Conservation (phyloP, 1,140 invertebrate species). For the Scaptomyza graminum region DNA sequence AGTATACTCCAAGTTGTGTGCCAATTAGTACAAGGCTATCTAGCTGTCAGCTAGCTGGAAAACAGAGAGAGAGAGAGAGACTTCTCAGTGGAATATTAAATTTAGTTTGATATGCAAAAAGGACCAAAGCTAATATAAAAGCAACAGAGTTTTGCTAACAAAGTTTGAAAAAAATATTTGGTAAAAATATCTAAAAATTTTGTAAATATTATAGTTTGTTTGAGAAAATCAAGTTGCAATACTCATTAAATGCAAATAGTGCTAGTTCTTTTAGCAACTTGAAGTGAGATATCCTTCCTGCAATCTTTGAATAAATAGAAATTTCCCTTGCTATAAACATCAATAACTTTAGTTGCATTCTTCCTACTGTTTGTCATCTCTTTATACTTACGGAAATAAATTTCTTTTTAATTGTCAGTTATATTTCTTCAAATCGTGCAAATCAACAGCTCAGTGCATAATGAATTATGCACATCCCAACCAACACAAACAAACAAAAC, state of each 20-base stretch:
- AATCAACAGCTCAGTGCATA: constrained; percentile 33
- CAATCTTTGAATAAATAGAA: no score
- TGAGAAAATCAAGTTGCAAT: no score
- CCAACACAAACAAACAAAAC: constrained; percentile 8
- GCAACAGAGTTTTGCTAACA: not conserved
- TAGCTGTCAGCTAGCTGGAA: constrained; percentile 38
- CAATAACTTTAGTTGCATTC: not conserved
- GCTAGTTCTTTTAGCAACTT: no score
- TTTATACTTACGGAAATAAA: constrained; percentile 10
- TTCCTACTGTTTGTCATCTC: not conserved
- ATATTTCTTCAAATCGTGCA: constrained; percentile 46
- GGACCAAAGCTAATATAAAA: constrained; percentile 1
- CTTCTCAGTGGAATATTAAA: constrained; percentile 37
- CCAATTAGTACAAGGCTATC: constrained; percentile 53
- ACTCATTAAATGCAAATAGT: no score
- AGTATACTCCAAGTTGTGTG: constrained; percentile 43
- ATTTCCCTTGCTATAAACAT: no score
- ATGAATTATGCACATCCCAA: constrained; percentile 43
- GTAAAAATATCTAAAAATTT: no score
- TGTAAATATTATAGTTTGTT: no score
- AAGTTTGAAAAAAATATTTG: no score
- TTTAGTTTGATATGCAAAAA: constrained; percentile 33
- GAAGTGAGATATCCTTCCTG: no score
- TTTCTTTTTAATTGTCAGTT: constrained; percentile 44
- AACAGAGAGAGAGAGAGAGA: not conserved